Evolutionary conservation across 1,140 invertebrate species (phyloP), one percentile per base, ranked within the genome.

Genomic region (Varroa destructor): DNA sequence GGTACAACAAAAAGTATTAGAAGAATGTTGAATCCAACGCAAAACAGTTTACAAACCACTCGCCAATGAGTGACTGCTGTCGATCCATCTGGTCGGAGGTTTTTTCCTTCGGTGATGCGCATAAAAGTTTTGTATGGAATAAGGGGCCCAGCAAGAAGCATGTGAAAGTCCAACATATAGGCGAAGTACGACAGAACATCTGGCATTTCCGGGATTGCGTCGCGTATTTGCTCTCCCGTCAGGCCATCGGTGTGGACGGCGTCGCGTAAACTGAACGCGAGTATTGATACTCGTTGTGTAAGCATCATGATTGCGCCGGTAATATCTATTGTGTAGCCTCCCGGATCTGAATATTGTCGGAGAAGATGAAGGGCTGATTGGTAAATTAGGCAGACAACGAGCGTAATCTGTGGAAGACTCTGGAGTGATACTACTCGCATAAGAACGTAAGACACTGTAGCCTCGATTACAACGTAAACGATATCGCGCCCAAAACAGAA

Each of bases 121-220:
- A 89, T 87, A 78, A 95, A 97, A 79, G 97, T 93, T 43, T 85
- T 84, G 79, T 91, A 98, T 78, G 95, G 93, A 56, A 93, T 86
- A 42, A 92, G 84, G 1, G 95, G 95, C 0, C 94, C 94, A 75
- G 89, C 90, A 86, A 97, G 88, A 42, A 97, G 79, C 5, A 89
- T 87, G 79, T 95, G 93, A 80, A 97, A 97, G 75, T 90, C 87
- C 76, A 96, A 87, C 2, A 89, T 84, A 77, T 90, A 98, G 71
- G 89, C 87, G 75, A 91, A 90, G 79, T 86, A 94, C 8, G 46
- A 51, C 46, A 51, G 8, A 3, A 8, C 8, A 8, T 51, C 46
- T 8, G 46, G 46, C 46, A 57, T 79, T 79, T 78, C 86, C 86
- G 79, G 83, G 57, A 91, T 79, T 64, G 85, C 85, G 77, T 89